Base-by-base conservation (phyloP, 2,797 vertebrate genomes). In the Mus caroli region DNA sequence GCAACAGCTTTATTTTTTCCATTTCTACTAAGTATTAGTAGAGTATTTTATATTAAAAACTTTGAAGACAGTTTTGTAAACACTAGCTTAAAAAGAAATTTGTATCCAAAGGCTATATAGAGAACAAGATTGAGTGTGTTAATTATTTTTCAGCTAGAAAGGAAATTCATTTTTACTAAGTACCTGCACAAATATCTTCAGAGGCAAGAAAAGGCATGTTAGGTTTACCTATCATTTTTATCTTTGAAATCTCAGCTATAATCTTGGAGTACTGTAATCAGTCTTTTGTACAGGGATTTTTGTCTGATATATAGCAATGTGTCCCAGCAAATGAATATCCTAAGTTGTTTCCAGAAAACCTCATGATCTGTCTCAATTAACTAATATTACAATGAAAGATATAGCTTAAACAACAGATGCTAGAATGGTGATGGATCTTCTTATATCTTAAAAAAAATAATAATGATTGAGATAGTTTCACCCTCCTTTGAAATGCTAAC, bases 131-230 rank as follows among this genome's bases (percentile, higher is more conserved):
- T 88, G 77, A 97, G 92, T 88, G 60, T 94, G 19, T 88, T 96
- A 84, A 95, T 97, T 97, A 92, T 90, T 96, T 96, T 96, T 96
- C 62, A 58, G 90, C 58, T 78, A 24, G 87, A 93, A 83, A 94
- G 60, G 50, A 67, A 1, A 94, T 93, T 93, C 19, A 40, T 95
- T 94, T 95, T 96, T n/a, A 67, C 79, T 94, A 80, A 88, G 58
- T 24, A 82, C n/a, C 37, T 94, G 92, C 37, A 71, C 46, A 92
- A 64, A 86, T 60, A 93, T 79, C 89, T 97, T 95, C 83, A 87
- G 77, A 43, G 24, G 46, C 93, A 88, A 88, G 46, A 40, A 91
- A 93, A 71, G 22, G 22, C 90, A 34, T 2, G n/a, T 92, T 80
- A 82, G 90, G 9, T 43, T 90, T 88, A 43, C 8, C 86, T 92